These are phyloP conservation scores for Lophius piscatorius DNA, from an alignment of 2,113 vertebrate species.

Conservation along the genomic window DNA sequence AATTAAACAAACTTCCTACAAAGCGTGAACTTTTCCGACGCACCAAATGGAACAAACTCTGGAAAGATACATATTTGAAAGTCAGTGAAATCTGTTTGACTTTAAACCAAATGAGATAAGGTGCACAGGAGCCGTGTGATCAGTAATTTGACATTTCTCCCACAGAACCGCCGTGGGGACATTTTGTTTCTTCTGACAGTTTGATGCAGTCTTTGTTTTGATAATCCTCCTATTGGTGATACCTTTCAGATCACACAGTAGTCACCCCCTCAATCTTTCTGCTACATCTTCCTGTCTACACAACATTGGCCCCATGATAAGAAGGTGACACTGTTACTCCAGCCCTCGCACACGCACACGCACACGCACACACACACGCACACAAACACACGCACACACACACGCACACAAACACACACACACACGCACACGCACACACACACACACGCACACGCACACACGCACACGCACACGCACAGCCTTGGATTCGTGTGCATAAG, in stretches of 20 bases:
- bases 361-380: conserved; percentile 33
- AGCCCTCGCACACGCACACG: conserved; percentile 40
- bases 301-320: conserved; percentile 66
- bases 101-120: conserved; percentile 56
- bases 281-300: conserved; percentile 73
- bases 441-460: conserved; percentile 45
- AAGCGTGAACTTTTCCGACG: conserved; percentile 29
- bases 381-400: conserved; percentile 21
- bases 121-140: conserved; percentile 22
- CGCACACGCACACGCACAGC: conserved; percentile 52
- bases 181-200: conserved; percentile 61
- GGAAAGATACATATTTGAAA: conserved; percentile 40
- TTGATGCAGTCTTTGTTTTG: conserved; percentile 70
- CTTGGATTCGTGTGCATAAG: conserved; percentile 69
- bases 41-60: conserved; percentile 14
- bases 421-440: conserved; percentile 13
- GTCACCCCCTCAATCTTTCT: conserved; percentile 66
- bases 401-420: conserved; percentile 46
- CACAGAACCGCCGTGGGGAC: conserved; percentile 57
- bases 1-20: conserved; percentile 12
- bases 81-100: conserved; percentile 58
- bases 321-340: conserved; percentile 76
- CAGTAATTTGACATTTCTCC: conserved; percentile 51
- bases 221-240: conserved; percentile 69
- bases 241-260: conserved; percentile 66